Conservation (phyloP, 2,113 vertebrate genomes). For the Ranitomeya imitator region DNA sequence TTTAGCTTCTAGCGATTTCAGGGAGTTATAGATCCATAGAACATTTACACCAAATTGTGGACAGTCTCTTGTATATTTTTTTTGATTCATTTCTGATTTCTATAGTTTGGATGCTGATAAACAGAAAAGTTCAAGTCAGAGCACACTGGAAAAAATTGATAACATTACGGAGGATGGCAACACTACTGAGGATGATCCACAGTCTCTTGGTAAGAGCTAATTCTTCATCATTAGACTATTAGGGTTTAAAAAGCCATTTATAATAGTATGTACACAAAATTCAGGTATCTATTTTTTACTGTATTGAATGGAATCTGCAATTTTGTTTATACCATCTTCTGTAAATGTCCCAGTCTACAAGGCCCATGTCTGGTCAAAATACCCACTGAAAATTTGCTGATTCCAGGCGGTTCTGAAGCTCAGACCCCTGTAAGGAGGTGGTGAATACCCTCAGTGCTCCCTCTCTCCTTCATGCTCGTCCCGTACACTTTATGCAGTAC, state of each 20-base stretch:
- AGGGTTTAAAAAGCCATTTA: too few species aligned
- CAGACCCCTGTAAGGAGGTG: too few species aligned
- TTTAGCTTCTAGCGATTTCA: too few species aligned
- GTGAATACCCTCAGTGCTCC: too few species aligned
- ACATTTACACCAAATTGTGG: background rate
- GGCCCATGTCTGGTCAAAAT: too few species aligned
- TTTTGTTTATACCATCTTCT: background rate
- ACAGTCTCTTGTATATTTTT: background rate
- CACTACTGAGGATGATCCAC: background rate
- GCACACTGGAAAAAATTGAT: slow-evolving; percentile 59
- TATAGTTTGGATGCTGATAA: slow-evolving; percentile 65
- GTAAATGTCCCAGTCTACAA: too few species aligned
- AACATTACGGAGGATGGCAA: background rate
- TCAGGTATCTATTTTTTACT: background rate
- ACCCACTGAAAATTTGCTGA: too few species aligned
- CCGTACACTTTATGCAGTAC: too few species aligned
- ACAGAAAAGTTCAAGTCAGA: slow-evolving; percentile 60
- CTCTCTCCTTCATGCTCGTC: too few species aligned
- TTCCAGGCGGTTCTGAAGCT: too few species aligned
- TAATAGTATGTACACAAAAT: background rate
- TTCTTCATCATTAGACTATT: background rate
- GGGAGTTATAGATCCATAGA: too few species aligned
- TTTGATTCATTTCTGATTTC: background rate
- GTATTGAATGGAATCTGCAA: background rate
- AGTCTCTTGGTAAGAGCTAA: slow-evolving; percentile 44